phyloP scores from a whole-genome alignment of 2,797 vertebrate genomes.

The Poeciliopsis turneri region DNA sequence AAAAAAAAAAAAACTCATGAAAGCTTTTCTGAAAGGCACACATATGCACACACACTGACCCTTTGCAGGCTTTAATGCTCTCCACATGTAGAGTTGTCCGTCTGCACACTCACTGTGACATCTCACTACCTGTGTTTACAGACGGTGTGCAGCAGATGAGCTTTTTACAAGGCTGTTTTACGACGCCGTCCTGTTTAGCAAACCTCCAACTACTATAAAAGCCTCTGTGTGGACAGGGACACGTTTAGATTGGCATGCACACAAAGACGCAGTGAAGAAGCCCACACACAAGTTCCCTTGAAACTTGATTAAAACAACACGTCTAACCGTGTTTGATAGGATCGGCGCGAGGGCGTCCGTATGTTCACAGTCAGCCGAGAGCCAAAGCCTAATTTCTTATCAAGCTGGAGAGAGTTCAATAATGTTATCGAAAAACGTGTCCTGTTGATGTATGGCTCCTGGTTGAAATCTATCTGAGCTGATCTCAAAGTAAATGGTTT shows the following conservation, averaged over 20 bases:
- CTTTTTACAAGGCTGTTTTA: constrained; percentile 72
- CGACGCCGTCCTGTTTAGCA: constrained; percentile 58
- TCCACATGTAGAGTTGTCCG: constrained; percentile 44
- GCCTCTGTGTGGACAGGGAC: constrained; percentile 13
- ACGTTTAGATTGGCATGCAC: background rate
- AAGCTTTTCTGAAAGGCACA: constrained; percentile 14
- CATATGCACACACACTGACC: constrained; percentile 1
- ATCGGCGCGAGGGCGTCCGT: constrained; percentile 23
- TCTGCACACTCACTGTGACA: constrained; percentile 29
- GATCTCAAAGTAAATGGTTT: constrained; percentile 55
- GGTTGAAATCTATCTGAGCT: constrained; percentile 56
- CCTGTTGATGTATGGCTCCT: constrained; percentile 60
- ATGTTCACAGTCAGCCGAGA: constrained; percentile 41
- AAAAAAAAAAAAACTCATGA: background rate
- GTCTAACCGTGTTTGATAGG: constrained; percentile 28
- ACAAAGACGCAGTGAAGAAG: constrained; percentile 17
- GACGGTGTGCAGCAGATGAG: constrained; percentile 67
- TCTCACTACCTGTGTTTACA: constrained; percentile 67
- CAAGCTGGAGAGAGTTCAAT: constrained; percentile 59
- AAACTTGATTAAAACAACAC: constrained; percentile 20
- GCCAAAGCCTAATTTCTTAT: constrained; percentile 49
- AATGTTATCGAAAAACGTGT: constrained; percentile 61
- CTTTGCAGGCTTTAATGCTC: constrained; percentile 11
- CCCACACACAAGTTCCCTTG: constrained; percentile 17
- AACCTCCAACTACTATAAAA: constrained; percentile 50